Base-by-base conservation (phyloP, 2,797 vertebrate species). In the Falco concolor region DNA sequence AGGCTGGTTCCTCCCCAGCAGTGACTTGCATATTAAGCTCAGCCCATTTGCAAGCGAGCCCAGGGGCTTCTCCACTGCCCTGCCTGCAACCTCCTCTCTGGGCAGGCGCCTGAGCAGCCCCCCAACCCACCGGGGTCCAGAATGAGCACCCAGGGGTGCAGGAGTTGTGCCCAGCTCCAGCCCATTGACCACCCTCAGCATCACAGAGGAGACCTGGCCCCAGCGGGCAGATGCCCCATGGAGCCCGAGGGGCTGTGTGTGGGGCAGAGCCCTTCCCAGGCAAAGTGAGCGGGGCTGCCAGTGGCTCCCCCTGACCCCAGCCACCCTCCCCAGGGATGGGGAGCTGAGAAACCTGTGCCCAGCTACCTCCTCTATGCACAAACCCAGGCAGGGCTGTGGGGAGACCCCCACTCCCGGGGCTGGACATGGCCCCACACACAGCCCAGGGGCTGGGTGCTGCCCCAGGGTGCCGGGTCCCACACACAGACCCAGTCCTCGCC, bases 21-120 rank as follows among this genome's bases (percentile, higher is more conserved):
- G 84, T 85, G 96, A 90, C 96, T 93, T 88, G 96, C 92, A 93
- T 96, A 44, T 93, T 95, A 92, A 96, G 87, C 75, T 91, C 76
- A 54, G 65, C 72, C 74, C 8, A 3, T 82, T 52, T 21, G 21
- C 63, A 40, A 73, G 40, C 0, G 10, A 53, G 23, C 42, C 27
- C 47, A 0, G 34, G 65, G 59, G 42, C 69, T 87, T 52, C 50
- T 20, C 32, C 0, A 0, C 52, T 32, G 38, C 54, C 59, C 36
- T 77, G 47, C 59, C 20, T 0, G 3, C 25, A 34, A 25, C 23
- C 7, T 13, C 7, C 40, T 54, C 20, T 75, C 73, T 2, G 0
- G 24, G 24, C 78, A 6, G 17, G 45, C 22, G 3, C 28, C 17
- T 0, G 6, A 47, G 63, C 63, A 36, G 23, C 54, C 34, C 49